A percentile compares a stretch with the other conserved stretches of the same genome.
phyloP scores from a whole-genome alignment of 1,140 invertebrate genomes.

The Leptinotarsa texana region DNA sequence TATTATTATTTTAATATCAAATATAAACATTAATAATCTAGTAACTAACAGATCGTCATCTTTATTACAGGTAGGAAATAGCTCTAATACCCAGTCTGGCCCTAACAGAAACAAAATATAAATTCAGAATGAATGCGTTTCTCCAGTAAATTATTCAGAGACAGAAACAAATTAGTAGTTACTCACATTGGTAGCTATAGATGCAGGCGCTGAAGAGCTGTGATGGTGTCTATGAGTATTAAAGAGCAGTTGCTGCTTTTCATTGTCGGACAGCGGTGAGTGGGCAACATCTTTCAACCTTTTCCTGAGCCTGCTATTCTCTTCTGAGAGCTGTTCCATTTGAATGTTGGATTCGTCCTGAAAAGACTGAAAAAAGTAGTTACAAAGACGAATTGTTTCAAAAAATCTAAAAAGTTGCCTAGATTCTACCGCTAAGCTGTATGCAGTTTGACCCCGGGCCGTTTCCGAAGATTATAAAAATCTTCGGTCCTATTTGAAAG shows the following conservation, averaged over 20 bases:
- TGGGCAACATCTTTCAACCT: conserved; percentile 75
- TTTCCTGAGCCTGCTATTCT: conserved; percentile 73
- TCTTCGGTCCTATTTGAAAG: too few species aligned
- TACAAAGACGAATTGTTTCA: not conserved
- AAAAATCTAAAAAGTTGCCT: not conserved
- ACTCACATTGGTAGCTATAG: conserved; percentile 58
- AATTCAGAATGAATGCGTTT: too few species aligned
- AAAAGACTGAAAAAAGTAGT: conserved; percentile 40
- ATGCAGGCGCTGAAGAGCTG: conserved; percentile 64
- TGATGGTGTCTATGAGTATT: conserved; percentile 68
- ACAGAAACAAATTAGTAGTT: not conserved
- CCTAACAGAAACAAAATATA: too few species aligned
- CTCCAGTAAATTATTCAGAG: too few species aligned
- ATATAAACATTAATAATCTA: too few species aligned
- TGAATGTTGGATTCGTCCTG: conserved; percentile 67
- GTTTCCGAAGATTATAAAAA: too few species aligned
- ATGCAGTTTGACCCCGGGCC: too few species aligned
- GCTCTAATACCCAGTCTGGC: too few species aligned
- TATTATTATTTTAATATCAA: too few species aligned
- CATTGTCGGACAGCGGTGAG: conserved; percentile 79
- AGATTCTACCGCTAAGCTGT: too few species aligned
- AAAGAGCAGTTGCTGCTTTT: conserved; percentile 75
- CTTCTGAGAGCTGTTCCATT: conserved; percentile 69
- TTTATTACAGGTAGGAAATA: too few species aligned
- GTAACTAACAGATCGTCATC: too few species aligned